Evolutionary conservation across 2,888 invertebrate genomes (phyloP).

Genomic region (Caenorhabditis sulstoni): DNA sequence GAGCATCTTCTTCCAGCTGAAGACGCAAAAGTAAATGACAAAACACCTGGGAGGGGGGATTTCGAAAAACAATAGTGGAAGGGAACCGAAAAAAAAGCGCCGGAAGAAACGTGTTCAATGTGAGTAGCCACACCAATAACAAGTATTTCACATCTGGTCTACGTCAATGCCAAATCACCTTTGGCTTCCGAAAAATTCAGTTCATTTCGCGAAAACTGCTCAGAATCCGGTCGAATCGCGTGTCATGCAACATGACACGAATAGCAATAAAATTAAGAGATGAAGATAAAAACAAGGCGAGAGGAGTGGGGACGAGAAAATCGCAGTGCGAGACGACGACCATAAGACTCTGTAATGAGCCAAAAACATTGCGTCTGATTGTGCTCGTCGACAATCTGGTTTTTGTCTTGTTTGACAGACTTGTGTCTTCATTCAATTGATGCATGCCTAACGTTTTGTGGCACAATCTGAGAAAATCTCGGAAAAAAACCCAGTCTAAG

Average conservation of each 20-base stretch:
- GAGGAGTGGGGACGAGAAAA: constrained; percentile 15
- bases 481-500: neutral
- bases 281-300: constrained; percentile 9
- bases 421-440: too few species aligned
- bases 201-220: constrained; percentile 9
- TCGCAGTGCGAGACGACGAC: constrained; percentile 6
- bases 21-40: neutral
- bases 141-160: neutral
- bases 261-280: constrained; percentile 46
- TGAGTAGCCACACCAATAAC: too few species aligned
- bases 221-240: constrained; percentile 9
- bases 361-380: constrained; percentile 22
- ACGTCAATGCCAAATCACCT: constrained; percentile 1
- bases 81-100: too few species aligned
- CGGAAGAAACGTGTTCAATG: too few species aligned
- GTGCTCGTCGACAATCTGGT: constrained; percentile 1
- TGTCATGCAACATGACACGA: constrained; percentile 26
- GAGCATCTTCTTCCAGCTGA: constrained; percentile 10
- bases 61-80: too few species aligned
- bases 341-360: constrained; percentile 28
- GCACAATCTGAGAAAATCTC: neutral
- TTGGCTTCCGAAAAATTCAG: constrained; percentile 1
- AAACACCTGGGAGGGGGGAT: neutral
- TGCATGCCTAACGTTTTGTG: too few species aligned
- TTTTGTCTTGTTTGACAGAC: neutral